Conservation (phyloP, 2,113 vertebrate species). For the Mionectes macconnelli region DNA sequence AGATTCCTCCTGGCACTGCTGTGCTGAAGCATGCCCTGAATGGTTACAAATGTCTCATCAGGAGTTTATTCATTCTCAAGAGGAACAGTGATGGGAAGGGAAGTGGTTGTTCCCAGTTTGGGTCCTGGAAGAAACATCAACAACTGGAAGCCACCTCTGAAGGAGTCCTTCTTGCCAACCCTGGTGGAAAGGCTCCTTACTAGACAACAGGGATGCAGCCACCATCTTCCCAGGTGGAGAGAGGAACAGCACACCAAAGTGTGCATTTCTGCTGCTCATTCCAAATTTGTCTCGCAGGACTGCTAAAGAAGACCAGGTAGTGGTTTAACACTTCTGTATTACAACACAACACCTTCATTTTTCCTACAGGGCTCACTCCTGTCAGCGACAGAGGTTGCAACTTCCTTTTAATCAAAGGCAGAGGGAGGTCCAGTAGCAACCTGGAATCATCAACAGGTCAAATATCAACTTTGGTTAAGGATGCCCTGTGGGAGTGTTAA, state of each 20-base stretch:
- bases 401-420: background rate
- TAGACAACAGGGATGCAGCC: background rate
- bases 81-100: background rate
- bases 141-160: background rate
- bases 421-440: background rate
- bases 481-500: background rate
- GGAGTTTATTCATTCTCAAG: background rate
- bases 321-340: background rate
- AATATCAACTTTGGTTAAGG: background rate
- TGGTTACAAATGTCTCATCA: too few species aligned
- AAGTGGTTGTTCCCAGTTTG: background rate
- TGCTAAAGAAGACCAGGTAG: background rate
- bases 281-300: background rate
- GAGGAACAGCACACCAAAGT: accelerated
- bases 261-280: background rate
- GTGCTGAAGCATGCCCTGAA: background rate
- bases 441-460: background rate
- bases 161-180: background rate
- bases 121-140: background rate
- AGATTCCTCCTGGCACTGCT: background rate
- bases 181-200: background rate
- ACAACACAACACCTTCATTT: background rate
- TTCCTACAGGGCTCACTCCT: background rate
- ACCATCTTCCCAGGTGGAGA: background rate
- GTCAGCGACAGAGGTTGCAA: background rate